phyloP scores from a whole-genome alignment of 1,140 invertebrate species.

The Phocides pigmalion region DNA sequence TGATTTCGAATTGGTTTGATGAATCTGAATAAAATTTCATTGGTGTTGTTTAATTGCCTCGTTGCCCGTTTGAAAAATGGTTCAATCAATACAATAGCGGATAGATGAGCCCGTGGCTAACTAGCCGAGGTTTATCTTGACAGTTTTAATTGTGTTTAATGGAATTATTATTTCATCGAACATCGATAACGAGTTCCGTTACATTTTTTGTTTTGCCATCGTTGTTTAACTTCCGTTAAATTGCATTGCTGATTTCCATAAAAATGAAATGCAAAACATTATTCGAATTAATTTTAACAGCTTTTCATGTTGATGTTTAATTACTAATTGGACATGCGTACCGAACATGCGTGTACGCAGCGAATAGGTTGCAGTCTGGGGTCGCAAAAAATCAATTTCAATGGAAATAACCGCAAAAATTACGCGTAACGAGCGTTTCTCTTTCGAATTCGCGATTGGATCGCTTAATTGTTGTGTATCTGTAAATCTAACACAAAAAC shows the following conservation, averaged over 20 bases:
- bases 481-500: conserved; percentile 61
- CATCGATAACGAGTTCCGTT: not conserved
- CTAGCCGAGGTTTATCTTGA: conserved; percentile 38
- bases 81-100: conserved; percentile 62
- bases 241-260: conserved; percentile 11
- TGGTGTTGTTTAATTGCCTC: conserved; percentile 78
- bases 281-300: conserved; percentile 12
- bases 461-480: conserved; percentile 64
- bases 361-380: conserved; percentile 43
- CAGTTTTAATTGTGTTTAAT: conserved; percentile 42
- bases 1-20: conserved; percentile 82
- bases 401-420: conserved; percentile 74
- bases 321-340: conserved; percentile 62
- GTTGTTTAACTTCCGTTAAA: conserved; percentile 12
- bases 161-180: conserved; percentile 34
- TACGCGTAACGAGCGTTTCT: conserved; percentile 56
- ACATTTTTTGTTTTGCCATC: not conserved
- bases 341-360: conserved; percentile 69
- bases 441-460: conserved; percentile 61
- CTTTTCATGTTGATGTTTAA: conserved; percentile 23
- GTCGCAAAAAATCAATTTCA: conserved; percentile 62
- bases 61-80: conserved; percentile 75
- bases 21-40: conserved; percentile 81
- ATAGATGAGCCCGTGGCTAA: conserved; percentile 45
- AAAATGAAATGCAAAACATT: conserved; percentile 4